phyloP scores from a whole-genome alignment of 2,888 invertebrate genomes.

The Cantharis rustica region DNA sequence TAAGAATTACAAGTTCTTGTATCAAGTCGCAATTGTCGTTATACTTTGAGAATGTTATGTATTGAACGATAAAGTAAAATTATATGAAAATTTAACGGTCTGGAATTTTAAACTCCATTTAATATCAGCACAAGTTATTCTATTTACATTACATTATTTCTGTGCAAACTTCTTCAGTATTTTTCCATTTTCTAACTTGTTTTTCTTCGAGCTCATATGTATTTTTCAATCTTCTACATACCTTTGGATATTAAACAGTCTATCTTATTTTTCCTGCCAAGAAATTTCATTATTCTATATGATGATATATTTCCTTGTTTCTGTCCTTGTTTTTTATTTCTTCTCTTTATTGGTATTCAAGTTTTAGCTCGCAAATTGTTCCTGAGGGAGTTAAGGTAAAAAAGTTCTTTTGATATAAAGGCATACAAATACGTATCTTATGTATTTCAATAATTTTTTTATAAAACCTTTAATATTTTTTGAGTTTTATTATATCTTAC shows the following conservation, averaged over 20 bases:
- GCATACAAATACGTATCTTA: slow-evolving; percentile 25
- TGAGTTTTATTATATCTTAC: slow-evolving; percentile 2
- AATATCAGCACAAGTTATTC: slow-evolving; percentile 43
- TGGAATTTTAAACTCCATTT: slow-evolving; percentile 42
- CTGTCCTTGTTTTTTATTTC: slow-evolving; percentile 34
- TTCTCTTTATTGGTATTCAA: slow-evolving; percentile 32
- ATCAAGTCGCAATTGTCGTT: background rate
- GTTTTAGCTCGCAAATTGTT: slow-evolving; percentile 29
- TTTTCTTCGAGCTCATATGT: slow-evolving; percentile 44
- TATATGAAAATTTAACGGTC: slow-evolving; percentile 35
- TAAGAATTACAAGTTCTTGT: background rate
- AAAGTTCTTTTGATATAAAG: slow-evolving; percentile 27
- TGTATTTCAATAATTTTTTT: slow-evolving; percentile 24
- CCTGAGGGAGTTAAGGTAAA: slow-evolving; percentile 27
- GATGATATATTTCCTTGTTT: slow-evolving; percentile 52
- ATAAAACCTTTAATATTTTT: slow-evolving; percentile 16
- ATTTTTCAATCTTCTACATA: slow-evolving; percentile 54
- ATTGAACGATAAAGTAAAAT: background rate
- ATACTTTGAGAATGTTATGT: background rate
- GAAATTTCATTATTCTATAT: slow-evolving; percentile 55
- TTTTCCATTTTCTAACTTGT: slow-evolving; percentile 44
- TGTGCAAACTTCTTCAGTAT: slow-evolving; percentile 45
- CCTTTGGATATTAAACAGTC: slow-evolving; percentile 53
- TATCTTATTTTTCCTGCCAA: slow-evolving; percentile 52
- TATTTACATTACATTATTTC: slow-evolving; percentile 50